Evolutionary conservation across 2,113 vertebrate genomes (phyloP).

Genomic region (Lophotis ruficrista): DNA sequence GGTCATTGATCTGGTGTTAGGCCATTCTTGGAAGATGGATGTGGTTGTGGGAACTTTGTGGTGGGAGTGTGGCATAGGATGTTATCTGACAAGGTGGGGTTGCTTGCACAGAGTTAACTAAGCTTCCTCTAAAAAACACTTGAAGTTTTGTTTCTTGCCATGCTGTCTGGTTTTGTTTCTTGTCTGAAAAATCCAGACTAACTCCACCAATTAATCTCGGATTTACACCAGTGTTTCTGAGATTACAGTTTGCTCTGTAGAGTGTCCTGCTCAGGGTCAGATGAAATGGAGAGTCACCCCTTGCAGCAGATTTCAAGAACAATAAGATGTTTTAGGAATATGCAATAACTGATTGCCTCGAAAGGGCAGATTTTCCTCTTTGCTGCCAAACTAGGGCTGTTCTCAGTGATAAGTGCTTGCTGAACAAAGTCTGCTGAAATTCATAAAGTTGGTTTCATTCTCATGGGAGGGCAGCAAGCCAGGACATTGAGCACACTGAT

Average conservation of each 20-base stretch:
- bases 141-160: neutral
- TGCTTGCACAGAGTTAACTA: neutral
- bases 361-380: conserved; percentile 56
- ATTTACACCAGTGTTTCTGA: neutral
- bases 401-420: conserved; percentile 34
- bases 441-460: neutral
- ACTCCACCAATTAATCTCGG: neutral
- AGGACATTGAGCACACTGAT: conserved; percentile 34
- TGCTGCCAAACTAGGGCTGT: conserved; percentile 46
- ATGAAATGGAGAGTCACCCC: neutral
- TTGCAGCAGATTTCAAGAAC: conserved; percentile 17
- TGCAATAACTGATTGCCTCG: neutral
- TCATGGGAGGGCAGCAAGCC: conserved; percentile 21
- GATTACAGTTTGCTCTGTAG: neutral
- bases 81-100: neutral
- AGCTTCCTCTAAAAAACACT: neutral
- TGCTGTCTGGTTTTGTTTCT: neutral
- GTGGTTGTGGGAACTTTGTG: neutral
- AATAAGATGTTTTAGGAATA: conserved; percentile 51
- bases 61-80: neutral
- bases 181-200: neutral
- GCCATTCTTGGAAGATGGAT: neutral
- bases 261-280: neutral
- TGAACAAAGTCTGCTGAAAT: conserved; percentile 11
- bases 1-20: neutral